Base-by-base conservation (phyloP, 2,797 vertebrate species). In the Bovichtus diacanthus region DNA sequence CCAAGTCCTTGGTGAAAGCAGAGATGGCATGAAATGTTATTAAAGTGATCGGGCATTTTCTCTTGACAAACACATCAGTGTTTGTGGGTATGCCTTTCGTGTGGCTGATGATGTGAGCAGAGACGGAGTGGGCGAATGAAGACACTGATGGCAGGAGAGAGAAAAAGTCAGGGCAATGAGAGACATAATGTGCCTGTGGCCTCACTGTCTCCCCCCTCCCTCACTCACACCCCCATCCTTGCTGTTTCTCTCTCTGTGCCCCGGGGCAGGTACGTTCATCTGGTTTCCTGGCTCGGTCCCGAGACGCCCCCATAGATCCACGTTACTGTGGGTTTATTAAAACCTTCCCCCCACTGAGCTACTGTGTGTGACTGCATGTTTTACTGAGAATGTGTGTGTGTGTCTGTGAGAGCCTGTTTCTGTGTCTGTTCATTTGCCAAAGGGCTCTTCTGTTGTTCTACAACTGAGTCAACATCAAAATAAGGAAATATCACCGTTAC, bases 1-100 rank as follows among this genome's bases (percentile, higher is more conserved):
- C 78, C 70, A 67, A 83, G 88, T 83, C 73, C 80, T 84, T n/a
- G 59, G 80, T 85, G 90, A 90, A 91, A 92, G 90, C 64, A 66
- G 91, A 91, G 92, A 91, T 89, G 90, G 85, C 91, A 93, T 93
- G 92, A 93, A 93, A 94, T 90, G 91, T 87, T 90, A 90, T 93
- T 92, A 92, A 86, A 89, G 84, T 87, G 88, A 91, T 90, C 82
- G 85, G 87, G 82, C 83, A 77, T 94, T 91, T 94, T 87, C 87
- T 80, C 87, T 34, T 80, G 85, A 90, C 90, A 89, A 91, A 93
- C 89, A 82, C 84, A 81, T 85, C 88, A 89, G 79, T 80, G 84
- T 90, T 87, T 87, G 78, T 80, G 85, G 84, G 78, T 75, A 82
- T 56, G 73, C 74, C 79, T 68, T 79, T 78, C 39, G 62, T 83